Base-by-base conservation (phyloP, 2,888 invertebrate genomes). In the Elmis aenea region DNA sequence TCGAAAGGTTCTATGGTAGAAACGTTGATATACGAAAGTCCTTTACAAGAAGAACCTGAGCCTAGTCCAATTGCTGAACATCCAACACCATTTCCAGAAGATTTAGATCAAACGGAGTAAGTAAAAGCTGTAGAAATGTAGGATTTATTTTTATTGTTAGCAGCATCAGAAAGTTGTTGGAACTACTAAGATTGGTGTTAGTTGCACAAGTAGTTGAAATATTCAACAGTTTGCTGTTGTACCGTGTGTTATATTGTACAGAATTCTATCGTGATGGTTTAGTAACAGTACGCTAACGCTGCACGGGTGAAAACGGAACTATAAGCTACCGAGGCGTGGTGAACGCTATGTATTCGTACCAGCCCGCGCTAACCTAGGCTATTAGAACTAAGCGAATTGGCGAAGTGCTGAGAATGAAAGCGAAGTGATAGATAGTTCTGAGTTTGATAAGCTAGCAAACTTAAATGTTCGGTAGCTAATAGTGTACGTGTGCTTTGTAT, bases 1-100 rank as follows among this genome's bases (percentile, higher is more conserved):
- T 90, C 90, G 52, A 91, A 91, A 68, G 91, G 91, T 50, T 91
- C 91, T 31, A 91, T 92, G 91, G 91, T 92, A 48, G 92, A 92
- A 73, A 92, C 92, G 27, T 74, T 91, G 52, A 88, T 92, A 54
- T 91, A 86, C 71, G 91, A 92, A 72, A 86, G 83, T 57, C 82
- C 82, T 16, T 76, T 87, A 31, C 86, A 86, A 58, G 85, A 86
- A 67, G 86, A 86, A 61, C 81, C 82, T 5, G 83, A 83, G 67
- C 75, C 73, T 59, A 82, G 81, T 72, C 83, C 77, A 13, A 76
- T 75, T 20, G 72, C 74, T 2, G 71, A 67, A 51, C 62, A 62
- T 33, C 44, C 44, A 51, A 54, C 54, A 24, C 59, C 65, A 57
- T 61, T 64, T 50, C 59, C 58, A 9, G 58, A 53, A 33, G 64